Evolutionary conservation across 2,888 invertebrate species (phyloP).

Genomic region (Stenodera caucasica): DNA sequence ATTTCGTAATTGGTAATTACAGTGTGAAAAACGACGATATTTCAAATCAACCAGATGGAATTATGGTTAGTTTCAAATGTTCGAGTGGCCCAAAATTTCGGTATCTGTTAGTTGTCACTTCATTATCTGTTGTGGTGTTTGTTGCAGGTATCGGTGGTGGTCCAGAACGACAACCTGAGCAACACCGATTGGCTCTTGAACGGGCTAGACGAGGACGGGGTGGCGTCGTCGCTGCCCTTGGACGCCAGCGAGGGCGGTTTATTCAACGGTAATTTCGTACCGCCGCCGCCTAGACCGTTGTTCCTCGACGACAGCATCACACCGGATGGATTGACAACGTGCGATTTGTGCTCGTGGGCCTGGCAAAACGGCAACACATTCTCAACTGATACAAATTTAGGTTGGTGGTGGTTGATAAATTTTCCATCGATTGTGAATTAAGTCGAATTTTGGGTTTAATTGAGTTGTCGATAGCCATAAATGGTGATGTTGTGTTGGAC

Average conservation of each 20-base stretch:
- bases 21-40: conserved; percentile 6
- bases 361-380: conserved; percentile 59
- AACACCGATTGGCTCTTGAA: conserved; percentile 36
- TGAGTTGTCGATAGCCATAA: conserved; percentile 5
- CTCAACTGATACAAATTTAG: conserved; percentile 61
- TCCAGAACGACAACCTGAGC: conserved; percentile 32
- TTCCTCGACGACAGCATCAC: conserved; percentile 66
- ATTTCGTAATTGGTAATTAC: background rate
- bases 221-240: conserved; percentile 36
- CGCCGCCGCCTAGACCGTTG: conserved; percentile 69
- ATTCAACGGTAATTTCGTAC: conserved; percentile 61
- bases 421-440: background rate
- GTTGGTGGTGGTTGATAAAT: no score
- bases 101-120: no score
- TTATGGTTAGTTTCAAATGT: background rate
- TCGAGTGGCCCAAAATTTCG: no score
- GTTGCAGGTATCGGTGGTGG: conserved; percentile 42
- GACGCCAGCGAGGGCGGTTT: conserved; percentile 51
- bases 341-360: conserved; percentile 75
- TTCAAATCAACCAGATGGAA: no score
- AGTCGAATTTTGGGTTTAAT: conserved; percentile 4
- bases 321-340: conserved; percentile 71
- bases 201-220: conserved; percentile 38
- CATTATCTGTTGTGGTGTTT: background rate
- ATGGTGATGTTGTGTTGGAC: conserved; percentile 5